phyloP scores from a whole-genome alignment of 1,140 invertebrate genomes.

The Dreissena polymorpha region DNA sequence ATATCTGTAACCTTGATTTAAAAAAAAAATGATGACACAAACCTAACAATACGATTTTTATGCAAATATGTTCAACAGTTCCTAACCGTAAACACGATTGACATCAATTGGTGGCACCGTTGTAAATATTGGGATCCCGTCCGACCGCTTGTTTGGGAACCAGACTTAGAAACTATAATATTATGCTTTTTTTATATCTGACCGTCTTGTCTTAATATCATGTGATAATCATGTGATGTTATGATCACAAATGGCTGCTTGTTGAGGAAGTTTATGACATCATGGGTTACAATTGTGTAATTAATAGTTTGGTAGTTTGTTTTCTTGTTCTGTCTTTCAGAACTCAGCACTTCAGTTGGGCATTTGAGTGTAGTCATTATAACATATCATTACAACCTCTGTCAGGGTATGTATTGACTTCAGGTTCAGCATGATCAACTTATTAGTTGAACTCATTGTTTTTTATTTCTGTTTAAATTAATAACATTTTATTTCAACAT shows the following conservation, averaged over 20 bases:
- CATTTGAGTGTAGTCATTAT: not conserved
- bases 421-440: no score
- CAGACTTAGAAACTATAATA: no score
- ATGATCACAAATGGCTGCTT: not conserved
- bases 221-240: slow-evolving; percentile 1
- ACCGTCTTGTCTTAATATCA: not conserved
- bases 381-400: not conserved
- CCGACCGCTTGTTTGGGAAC: no score
- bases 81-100: no score
- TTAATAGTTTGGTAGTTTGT: not conserved
- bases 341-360: not conserved
- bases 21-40: no score
- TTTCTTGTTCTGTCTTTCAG: not conserved
- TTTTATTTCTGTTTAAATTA: not conserved
- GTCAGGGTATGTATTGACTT: not conserved
- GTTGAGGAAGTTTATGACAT: not conserved
- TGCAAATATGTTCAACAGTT: no score
- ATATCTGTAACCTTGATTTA: no score
- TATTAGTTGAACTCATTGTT: no score
- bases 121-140: no score
- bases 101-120: no score
- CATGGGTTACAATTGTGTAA: not conserved
- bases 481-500: not conserved
- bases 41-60: no score
- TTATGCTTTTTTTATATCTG: no score